Percentiles rank a stretch among this genome's conserved stretches.
Evolutionary conservation across 2,113 vertebrate genomes (phyloP).

Genomic region (Panurus biarmicus): DNA sequence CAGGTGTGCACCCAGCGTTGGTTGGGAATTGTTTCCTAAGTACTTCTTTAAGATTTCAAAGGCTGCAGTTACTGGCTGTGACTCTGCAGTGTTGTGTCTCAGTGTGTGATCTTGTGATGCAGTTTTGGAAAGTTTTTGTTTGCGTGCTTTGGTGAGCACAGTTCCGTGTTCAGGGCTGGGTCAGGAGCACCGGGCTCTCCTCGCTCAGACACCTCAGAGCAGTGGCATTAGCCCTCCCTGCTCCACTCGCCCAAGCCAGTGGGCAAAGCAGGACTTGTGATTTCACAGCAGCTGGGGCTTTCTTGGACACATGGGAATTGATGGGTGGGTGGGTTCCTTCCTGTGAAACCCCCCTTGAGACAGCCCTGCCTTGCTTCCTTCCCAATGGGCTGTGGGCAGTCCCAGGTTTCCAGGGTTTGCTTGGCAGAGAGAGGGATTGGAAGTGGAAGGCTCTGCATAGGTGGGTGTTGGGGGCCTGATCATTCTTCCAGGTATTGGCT

Average conservation of each 20-base stretch:
- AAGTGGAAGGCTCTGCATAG: not conserved
- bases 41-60: not conserved
- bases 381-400: fast-evolving
- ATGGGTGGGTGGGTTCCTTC: not conserved
- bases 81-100: not conserved
- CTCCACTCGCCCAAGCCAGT: not conserved
- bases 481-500: not conserved
- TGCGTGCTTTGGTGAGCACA: not conserved
- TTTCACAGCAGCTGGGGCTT: not conserved
- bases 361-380: not conserved
- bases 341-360: not conserved
- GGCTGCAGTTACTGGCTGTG: not conserved
- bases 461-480: not conserved
- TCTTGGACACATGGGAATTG: not conserved
- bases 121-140: not conserved
- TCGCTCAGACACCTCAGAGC: fast-evolving
- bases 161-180: not conserved
- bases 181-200: not conserved
- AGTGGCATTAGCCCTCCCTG: not conserved
- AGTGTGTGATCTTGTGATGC: not conserved
- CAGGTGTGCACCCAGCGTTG: not conserved
- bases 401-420: not conserved
- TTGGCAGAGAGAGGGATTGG: not conserved
- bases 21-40: not conserved
- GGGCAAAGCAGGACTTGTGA: not conserved